These are phyloP conservation scores for Protomyctophum bolini DNA, from an alignment of 2,113 vertebrate genomes.

Conservation along the genomic window DNA sequence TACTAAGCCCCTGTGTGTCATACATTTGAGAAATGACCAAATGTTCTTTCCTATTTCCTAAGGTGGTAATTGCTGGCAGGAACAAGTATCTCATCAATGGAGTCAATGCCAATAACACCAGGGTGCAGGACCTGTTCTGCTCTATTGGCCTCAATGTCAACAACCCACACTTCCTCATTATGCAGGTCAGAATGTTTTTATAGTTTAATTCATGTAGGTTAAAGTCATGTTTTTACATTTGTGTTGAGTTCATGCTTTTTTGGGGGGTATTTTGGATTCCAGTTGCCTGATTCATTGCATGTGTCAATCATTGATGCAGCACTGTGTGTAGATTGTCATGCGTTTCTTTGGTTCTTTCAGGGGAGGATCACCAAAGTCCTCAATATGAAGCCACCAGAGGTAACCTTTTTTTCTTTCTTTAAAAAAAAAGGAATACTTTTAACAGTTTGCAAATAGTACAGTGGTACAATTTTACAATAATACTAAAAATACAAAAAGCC, in stretches of 20 bases:
- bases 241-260: too few relatives aligned
- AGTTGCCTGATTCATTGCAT: too few relatives aligned
- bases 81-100: constrained; percentile 97
- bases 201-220: not conserved
- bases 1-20: not conserved
- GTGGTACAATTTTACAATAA: too few relatives aligned
- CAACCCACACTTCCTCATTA: constrained; percentile 98
- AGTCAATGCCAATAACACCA: constrained; percentile 84
- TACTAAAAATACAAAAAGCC: too few relatives aligned
- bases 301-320: too few relatives aligned
- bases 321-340: not conserved
- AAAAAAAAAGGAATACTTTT: too few relatives aligned
- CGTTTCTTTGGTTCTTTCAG: constrained; percentile 69
- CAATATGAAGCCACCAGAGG: constrained; percentile 98
- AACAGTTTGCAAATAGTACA: too few relatives aligned
- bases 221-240: not conserved
- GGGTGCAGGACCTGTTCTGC: constrained; percentile 95
- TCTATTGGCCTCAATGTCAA: constrained; percentile 96
- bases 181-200: constrained; percentile 85
- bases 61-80: constrained; percentile 89
- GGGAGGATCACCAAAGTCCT: constrained; percentile 96
- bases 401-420: constrained; percentile 62
- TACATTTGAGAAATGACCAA: not conserved
- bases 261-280: too few relatives aligned
- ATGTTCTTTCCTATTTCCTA: constrained; percentile 21